Conservation (phyloP, 2,888 invertebrate species). For the Cryptocephalus primarius region DNA sequence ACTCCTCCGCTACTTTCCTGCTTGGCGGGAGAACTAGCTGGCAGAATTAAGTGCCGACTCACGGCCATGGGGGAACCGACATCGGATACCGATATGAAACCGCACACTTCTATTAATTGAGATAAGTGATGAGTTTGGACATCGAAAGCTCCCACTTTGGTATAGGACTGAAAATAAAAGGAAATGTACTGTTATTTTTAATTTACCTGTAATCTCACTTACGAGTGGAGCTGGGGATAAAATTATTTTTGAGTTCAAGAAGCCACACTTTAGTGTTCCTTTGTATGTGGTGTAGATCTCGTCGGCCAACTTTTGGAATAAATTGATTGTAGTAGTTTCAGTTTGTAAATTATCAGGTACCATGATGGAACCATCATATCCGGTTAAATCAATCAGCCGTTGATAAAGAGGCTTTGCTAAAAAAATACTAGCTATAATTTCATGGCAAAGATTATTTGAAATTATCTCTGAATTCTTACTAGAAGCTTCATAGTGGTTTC, state of each 20-base stretch:
- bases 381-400: slow-evolving; percentile 66
- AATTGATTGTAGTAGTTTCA: slow-evolving; percentile 36
- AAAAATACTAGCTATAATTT: slow-evolving; percentile 20
- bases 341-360: slow-evolving; percentile 43
- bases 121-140: slow-evolving; percentile 51
- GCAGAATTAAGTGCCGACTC: slow-evolving; percentile 81
- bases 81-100: slow-evolving; percentile 79
- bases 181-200: background rate
- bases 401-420: slow-evolving; percentile 64
- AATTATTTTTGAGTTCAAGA: slow-evolving; percentile 58
- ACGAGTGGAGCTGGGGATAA: slow-evolving; percentile 66
- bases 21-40: slow-evolving; percentile 41
- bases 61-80: slow-evolving; percentile 85
- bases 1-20: slow-evolving; percentile 6
- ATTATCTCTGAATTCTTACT: too few relatives aligned
- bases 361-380: slow-evolving; percentile 50
- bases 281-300: slow-evolving; percentile 63
- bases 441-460: background rate
- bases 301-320: slow-evolving; percentile 60
- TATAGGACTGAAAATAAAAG: slow-evolving; percentile 31
- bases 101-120: slow-evolving; percentile 70
- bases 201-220: slow-evolving; percentile 16
- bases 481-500: too few relatives aligned
- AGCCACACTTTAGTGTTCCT: slow-evolving; percentile 62
- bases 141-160: slow-evolving; percentile 54